Evolutionary conservation across 2,113 vertebrate species (phyloP).

Genomic region (Prolemur simus): DNA sequence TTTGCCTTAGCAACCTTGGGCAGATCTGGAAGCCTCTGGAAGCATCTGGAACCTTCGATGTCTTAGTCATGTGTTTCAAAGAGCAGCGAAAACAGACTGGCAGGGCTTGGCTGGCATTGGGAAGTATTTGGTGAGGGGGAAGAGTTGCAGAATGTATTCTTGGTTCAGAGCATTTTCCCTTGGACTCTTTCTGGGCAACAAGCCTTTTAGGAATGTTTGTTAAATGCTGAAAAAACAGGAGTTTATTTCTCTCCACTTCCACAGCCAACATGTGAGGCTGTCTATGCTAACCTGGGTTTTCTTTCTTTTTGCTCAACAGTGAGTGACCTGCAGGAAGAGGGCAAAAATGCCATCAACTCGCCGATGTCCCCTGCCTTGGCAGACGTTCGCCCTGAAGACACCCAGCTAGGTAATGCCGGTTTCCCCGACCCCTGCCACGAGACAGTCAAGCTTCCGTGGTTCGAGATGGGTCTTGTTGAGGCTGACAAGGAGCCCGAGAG

Average conservation of each 20-base stretch:
- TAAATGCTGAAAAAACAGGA: not conserved
- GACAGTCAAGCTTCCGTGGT: rapidly evolving
- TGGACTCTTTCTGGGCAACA: not conserved
- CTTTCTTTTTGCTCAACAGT: slow-evolving; percentile 81
- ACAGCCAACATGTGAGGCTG: rapidly evolving
- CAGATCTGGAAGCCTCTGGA: not conserved
- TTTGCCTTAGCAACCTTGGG: not conserved
- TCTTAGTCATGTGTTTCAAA: not conserved
- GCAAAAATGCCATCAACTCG: slow-evolving; percentile 95
- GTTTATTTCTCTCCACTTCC: not conserved
- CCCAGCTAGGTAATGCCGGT: slow-evolving; percentile 87
- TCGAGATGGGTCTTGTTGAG: rapidly evolving
- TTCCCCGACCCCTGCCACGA: rapidly evolving
- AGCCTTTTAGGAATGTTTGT: not conserved
- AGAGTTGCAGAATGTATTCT: not conserved
- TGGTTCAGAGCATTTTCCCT: rapidly evolving
- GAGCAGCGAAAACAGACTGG: not conserved
- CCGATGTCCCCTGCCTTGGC: slow-evolving; percentile 86
- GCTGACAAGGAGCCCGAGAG: rapidly evolving
- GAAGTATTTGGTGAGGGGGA: rapidly evolving
- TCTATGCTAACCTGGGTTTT: rapidly evolving
- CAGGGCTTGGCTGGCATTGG: rapidly evolving
- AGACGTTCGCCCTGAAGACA: slow-evolving; percentile 93
- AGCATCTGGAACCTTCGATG: not conserved
- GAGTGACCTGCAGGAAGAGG: slow-evolving; percentile 96